phyloP scores from a whole-genome alignment of 1,140 invertebrate species.

The Lordiphosa mommai region DNA sequence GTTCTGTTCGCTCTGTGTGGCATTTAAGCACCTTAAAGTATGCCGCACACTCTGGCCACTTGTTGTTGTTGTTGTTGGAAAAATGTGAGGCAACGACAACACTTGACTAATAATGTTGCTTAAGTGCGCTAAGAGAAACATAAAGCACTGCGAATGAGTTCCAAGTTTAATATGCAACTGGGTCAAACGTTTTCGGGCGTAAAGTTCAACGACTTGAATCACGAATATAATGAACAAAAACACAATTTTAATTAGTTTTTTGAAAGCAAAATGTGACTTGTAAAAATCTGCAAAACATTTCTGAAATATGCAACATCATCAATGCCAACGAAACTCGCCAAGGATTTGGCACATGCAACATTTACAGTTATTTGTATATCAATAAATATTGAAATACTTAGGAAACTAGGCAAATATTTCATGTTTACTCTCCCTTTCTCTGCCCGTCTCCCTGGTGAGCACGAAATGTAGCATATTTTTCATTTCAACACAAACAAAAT shows the following conservation, averaged over 20 bases:
- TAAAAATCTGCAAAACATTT: too few species aligned
- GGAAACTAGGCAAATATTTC: slow-evolving; percentile 51
- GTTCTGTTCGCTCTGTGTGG: slow-evolving; percentile 11
- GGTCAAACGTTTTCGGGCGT: slow-evolving; percentile 18
- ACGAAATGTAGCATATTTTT: slow-evolving; percentile 56
- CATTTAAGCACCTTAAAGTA: slow-evolving; percentile 74
- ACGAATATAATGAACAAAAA: not conserved
- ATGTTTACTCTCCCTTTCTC: slow-evolving; percentile 17
- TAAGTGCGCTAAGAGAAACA: not conserved
- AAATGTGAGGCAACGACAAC: slow-evolving; percentile 18
- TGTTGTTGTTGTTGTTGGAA: slow-evolving; percentile 50
- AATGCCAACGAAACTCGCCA: slow-evolving; percentile 11
- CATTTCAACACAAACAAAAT: slow-evolving; percentile 65
- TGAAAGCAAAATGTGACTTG: not conserved
- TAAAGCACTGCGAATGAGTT: too few species aligned
- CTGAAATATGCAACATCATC: slow-evolving; percentile 10
- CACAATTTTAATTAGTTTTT: not conserved
- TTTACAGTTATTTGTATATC: slow-evolving; percentile 15
- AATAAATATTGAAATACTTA: slow-evolving; percentile 67
- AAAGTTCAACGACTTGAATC: slow-evolving; percentile 4
- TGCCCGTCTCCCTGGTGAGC: slow-evolving; percentile 25
- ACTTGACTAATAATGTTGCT: slow-evolving; percentile 33
- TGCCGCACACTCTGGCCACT: slow-evolving; percentile 53
- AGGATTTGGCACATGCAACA: not conserved
- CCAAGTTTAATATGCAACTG: slow-evolving; percentile 31